Evolutionary conservation across 1,140 invertebrate genomes (phyloP), one percentile per base, ranked within the genome.

Genomic region (Neodiprion fabricii): DNA sequence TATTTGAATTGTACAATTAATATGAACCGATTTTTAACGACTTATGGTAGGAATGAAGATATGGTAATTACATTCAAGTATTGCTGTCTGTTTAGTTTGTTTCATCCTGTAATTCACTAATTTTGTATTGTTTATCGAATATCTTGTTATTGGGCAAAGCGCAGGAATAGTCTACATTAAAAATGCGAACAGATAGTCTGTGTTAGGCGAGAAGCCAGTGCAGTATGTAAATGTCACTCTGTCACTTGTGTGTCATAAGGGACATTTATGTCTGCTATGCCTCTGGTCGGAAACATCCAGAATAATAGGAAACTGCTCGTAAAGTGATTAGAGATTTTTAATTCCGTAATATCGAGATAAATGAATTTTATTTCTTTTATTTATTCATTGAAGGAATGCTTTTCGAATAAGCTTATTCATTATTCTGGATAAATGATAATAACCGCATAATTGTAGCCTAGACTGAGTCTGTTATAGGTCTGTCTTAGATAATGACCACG

Each of bases 401-500:
- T 67, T 68, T 68, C 69, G 68, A 66, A 70, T 65, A 77, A 82
- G 74, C 72, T 78, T 73, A 84, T 85, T 82, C 77, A 87, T 89
- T 89, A 89, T 89, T 89, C 87, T 89, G 87, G 87, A 87, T 89
- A 70, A 81, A 77, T 75, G 49, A 79, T 79, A 79, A 81, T 84
- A 81, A 81, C 81, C 79, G 9, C 4, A 61, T 61, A 61, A 61
- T 61, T 81, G 81, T 84, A 85, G 83, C 84, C 83, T 86, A 84
- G 83, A 87, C 85, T 87, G 86, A 85, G 85, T 88, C 84, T 88
- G 86, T 87, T 84, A 86, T 88, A 85, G 85, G 86, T 89, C 86
- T 89, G 86, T 88, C 87, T 88, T 87, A 81, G 78, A 84, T 82
- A 82, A 76, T 76, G 75, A 76, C 74, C 72, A 79, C 74, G 11